These are phyloP conservation scores for Synanthedon myopaeformis DNA, from an alignment of 2,888 invertebrate genomes.

Conservation along the genomic window DNA sequence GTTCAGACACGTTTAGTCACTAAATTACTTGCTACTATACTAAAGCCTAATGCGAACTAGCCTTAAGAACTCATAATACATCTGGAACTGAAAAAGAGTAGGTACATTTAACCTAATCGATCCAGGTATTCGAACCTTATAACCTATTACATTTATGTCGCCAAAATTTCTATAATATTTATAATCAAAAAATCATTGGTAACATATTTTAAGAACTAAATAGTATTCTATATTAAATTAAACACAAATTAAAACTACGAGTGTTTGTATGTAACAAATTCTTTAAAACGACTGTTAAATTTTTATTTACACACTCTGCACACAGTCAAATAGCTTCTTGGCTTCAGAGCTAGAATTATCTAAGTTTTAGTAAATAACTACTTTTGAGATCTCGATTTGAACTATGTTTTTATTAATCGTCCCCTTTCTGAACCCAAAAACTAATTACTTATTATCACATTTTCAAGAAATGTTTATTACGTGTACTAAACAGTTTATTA, in stretches of 20 bases:
- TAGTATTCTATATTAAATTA: background rate
- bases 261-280: background rate
- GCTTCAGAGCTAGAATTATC: slow-evolving; percentile 60
- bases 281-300: background rate
- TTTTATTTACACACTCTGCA: background rate
- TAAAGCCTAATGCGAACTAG: no score
- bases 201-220: slow-evolving; percentile 20
- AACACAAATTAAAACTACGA: background rate
- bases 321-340: slow-evolving; percentile 55
- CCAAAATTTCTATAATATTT: no score
- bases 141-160: no score
- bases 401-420: slow-evolving; percentile 56
- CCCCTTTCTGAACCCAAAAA: slow-evolving; percentile 41
- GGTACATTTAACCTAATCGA: no score
- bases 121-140: no score
- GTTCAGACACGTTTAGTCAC: no score
- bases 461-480: slow-evolving; percentile 41
- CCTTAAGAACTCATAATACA: no score
- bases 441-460: slow-evolving; percentile 57
- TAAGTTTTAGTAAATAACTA: slow-evolving; percentile 60
- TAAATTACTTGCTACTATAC: no score
- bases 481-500: slow-evolving; percentile 5
- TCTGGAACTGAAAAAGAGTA: no score
- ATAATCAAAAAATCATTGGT: slow-evolving; percentile 54
- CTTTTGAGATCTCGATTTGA: slow-evolving; percentile 68